A percentile compares a stretch with the other conserved stretches of the same genome.
phyloP scores from a whole-genome alignment of 92 coral and sea anemone species.

The Pocillopora meandrina region DNA sequence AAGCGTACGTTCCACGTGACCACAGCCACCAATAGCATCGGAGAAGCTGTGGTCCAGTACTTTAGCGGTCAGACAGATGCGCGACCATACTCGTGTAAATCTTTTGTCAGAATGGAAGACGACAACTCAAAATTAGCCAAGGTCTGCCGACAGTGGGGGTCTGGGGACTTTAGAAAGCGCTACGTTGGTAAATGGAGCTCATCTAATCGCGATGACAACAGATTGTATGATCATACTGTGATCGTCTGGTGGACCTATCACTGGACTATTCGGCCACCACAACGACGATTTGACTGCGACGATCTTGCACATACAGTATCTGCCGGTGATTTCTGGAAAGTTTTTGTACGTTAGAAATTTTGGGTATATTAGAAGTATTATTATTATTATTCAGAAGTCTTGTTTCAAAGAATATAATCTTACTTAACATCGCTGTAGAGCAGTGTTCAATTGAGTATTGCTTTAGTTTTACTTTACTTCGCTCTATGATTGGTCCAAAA shows the following conservation, averaged over 20 bases:
- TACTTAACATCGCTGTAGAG: no score
- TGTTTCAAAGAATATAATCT: no score
- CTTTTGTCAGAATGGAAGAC: constrained; percentile 1
- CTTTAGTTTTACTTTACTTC: no score
- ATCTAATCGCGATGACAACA: neutral
- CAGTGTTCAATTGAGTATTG: no score
- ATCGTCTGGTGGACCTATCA: constrained; percentile 8
- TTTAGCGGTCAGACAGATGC: neutral
- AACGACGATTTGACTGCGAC: constrained; percentile 47
- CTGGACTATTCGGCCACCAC: neutral
- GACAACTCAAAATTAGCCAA: constrained; percentile 21
- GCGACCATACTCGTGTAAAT: neutral
- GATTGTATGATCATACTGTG: constrained; percentile 32
- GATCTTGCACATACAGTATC: neutral
- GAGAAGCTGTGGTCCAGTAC: constrained; percentile 23
- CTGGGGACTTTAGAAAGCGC: neutral
- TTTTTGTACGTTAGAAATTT: constrained; percentile 33
- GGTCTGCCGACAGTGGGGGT: constrained; percentile 38
- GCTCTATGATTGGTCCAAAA: no score
- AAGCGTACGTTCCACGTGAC: constrained; percentile 30
- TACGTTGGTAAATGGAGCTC: constrained; percentile 14
- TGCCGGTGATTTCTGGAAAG: constrained; percentile 40
- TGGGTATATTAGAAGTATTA: neutral
- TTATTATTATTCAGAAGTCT: neutral
- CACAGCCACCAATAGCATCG: constrained; percentile 20